A percentile compares a stretch with the other conserved stretches of the same genome.
Conservation (phyloP, 2,888 invertebrate genomes). For the Drosophila helvetica region DNA sequence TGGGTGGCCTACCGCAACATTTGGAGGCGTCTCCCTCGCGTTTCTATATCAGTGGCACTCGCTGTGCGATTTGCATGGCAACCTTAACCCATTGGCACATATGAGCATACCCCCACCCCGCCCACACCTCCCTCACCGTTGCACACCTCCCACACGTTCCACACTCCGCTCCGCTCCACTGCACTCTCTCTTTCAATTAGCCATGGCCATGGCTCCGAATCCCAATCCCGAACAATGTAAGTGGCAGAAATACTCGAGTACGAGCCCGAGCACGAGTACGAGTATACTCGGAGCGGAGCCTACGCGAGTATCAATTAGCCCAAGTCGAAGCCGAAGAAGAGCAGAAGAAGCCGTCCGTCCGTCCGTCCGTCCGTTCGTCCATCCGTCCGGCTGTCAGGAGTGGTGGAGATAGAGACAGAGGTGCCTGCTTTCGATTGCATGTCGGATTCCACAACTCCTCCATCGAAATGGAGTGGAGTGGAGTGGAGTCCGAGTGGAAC, state of each 20-base stretch:
- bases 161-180: background rate
- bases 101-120: constrained; percentile 29
- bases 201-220: constrained; percentile 8
- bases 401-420: background rate
- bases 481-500: background rate
- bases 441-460: constrained; percentile 10
- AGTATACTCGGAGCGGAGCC: too few species aligned
- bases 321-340: background rate
- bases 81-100: constrained; percentile 73
- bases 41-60: background rate
- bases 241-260: constrained; percentile 54
- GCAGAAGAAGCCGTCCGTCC: background rate
- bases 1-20: constrained; percentile 36
- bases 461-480: constrained; percentile 6
- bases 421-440: constrained; percentile 42
- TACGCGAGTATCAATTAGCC: constrained; percentile 55
- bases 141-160: background rate
- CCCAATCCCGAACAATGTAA: constrained; percentile 27
- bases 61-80: constrained; percentile 56
- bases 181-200: constrained; percentile 62
- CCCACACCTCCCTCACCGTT: constrained; percentile 2
- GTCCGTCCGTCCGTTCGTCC: too few species aligned
- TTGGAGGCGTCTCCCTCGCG: constrained; percentile 4
- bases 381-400: background rate
- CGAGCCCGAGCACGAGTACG: too few species aligned